These are phyloP conservation scores for Brienomyrus longianalis DNA, from an alignment of 2,113 vertebrate species.

Conservation along the genomic window DNA sequence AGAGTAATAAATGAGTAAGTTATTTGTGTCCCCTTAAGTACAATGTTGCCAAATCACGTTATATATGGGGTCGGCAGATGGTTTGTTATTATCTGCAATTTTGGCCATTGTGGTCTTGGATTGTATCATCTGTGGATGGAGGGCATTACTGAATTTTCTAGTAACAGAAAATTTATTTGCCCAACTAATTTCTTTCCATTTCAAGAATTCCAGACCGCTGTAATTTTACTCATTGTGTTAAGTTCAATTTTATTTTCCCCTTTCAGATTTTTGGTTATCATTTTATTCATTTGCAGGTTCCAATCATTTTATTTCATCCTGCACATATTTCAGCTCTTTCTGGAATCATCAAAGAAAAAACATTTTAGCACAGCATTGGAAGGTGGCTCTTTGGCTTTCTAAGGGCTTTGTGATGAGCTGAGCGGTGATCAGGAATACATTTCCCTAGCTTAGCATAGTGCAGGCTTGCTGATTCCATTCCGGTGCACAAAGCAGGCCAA, in stretches of 20 bases:
- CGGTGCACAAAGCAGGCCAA: neutral
- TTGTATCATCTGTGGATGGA: neutral
- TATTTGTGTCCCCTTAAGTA: neutral
- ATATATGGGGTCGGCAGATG: neutral
- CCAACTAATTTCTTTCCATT: neutral
- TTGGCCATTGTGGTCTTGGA: neutral
- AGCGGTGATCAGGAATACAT: neutral
- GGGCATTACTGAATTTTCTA: neutral
- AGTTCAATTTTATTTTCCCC: neutral
- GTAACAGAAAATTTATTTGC: neutral
- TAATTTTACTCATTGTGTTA: neutral
- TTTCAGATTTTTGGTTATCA: neutral
- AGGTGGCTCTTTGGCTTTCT: neutral
- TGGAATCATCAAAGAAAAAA: neutral
- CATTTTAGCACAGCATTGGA: neutral
- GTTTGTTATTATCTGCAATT: neutral
- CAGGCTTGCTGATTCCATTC: neutral
- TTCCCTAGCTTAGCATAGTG: neutral
- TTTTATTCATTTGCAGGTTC: neutral
- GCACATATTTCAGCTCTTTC: neutral
- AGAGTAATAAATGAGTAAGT: neutral
- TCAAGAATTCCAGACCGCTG: neutral
- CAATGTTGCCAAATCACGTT: neutral
- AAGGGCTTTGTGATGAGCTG: neutral
- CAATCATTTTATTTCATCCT: neutral